Base-by-base conservation (phyloP, 2,797 vertebrate species). In the Tenualosa thibaudeaui region DNA sequence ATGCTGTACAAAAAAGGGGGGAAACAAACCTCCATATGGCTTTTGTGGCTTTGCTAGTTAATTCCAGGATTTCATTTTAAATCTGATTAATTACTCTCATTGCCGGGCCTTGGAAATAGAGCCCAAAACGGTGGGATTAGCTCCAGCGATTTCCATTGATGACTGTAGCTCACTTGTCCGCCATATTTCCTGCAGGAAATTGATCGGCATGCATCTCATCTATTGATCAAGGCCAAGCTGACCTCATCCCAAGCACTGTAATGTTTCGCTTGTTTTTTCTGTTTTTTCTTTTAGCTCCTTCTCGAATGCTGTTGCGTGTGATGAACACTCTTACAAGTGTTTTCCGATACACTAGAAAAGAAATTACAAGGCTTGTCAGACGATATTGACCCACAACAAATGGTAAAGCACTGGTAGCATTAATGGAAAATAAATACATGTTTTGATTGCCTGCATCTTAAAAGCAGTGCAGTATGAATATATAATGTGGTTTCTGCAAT, bases 41-140 rank as follows among this genome's bases (percentile, higher is more conserved):
- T 86, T 84, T 84, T 82, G 54, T 51, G 81, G 62, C 82, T 86
- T 82, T 86, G 50, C 56, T 83, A 50, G 71, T 89, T 93, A 92
- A 93, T 93, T 92, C 92, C 88, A 90, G 92, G 92, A 93, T 92
- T 91, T 92, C 88, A 93, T 91, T 94, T 92, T 87, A 92, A 89
- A 92, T 92, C 91, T 93, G 90, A 91, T 91, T 92, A 92, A 92
- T 92, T 93, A 92, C 91, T 92, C 91, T 93, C 89, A 43, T 78
- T 17, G 40, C 43, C 22, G 22, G 40, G 71, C 17, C 68, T 91
- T 90, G 91, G 51, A 37, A 12, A 3, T 49, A 19, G 46, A 7
- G 31, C 26, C 40, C 51, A 78, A 84, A 81, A 8, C 43, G 50
- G 71, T 84, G 51, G 71, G 71, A 84, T 81, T 84, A 84, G 37